A percentile compares a stretch with the other conserved stretches of the same genome.
Conservation (phyloP, 1,140 invertebrate species). For the Heliconius congener region DNA sequence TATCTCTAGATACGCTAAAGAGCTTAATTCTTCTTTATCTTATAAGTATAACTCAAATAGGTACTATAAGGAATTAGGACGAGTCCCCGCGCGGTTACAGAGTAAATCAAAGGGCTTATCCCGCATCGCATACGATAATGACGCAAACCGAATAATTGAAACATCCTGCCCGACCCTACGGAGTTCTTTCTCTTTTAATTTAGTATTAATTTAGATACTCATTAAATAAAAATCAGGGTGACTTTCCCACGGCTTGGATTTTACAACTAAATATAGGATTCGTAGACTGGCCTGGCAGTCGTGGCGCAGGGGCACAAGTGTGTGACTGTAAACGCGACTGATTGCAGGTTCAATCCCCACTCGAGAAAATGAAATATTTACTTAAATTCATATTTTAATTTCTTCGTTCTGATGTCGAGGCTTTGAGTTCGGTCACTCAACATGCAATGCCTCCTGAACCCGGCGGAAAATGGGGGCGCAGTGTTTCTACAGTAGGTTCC, state of each 20-base stretch:
- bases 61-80: neutral
- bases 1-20: too few species aligned
- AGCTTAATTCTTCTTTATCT: neutral
- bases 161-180: slow-evolving; percentile 38
- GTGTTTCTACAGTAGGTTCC: too few species aligned
- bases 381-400: too few species aligned
- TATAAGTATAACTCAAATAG: neutral
- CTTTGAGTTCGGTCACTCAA: too few species aligned
- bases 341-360: too few species aligned
- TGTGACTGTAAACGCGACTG: too few species aligned
- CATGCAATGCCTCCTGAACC: too few species aligned
- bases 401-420: too few species aligned
- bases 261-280: slow-evolving; percentile 1
- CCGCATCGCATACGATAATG: slow-evolving; percentile 39
- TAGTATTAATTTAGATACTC: slow-evolving; percentile 31
- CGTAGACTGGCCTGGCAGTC: too few species aligned
- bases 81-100: neutral
- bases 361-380: too few species aligned
- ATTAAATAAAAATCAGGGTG: slow-evolving; percentile 36
- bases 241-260: slow-evolving; percentile 34
- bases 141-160: slow-evolving; percentile 43
- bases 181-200: slow-evolving; percentile 38
- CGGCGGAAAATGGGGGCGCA: too few species aligned
- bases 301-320: too few species aligned
- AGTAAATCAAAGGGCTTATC: slow-evolving; percentile 35